A percentile compares a stretch with the other conserved stretches of the same genome.
Conservation (phyloP, 1,140 invertebrate species). For the Neomicropteryx cornuta region DNA sequence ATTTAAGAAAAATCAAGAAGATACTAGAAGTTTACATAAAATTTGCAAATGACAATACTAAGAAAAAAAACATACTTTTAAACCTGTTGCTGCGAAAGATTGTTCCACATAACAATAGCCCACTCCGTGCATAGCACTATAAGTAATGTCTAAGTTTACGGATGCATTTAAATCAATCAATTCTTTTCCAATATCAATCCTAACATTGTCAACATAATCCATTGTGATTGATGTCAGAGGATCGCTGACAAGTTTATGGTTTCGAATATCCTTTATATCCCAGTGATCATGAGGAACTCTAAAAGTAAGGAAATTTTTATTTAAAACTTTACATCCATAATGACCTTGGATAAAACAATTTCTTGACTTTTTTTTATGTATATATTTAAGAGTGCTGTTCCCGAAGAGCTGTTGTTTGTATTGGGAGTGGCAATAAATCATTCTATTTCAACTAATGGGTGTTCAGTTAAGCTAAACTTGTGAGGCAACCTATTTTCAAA, state of each 20-base stretch:
- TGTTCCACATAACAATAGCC: conserved; percentile 69
- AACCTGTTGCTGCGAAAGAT: conserved; percentile 64
- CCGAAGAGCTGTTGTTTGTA: no score
- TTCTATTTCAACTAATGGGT: no score
- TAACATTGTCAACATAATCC: conserved; percentile 55
- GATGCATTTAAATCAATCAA: conserved; percentile 45
- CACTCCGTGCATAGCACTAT: conserved; percentile 98
- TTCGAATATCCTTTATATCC: conserved; percentile 29
- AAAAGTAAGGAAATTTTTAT: conserved; percentile 6
- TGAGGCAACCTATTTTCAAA: no score
- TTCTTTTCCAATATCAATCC: conserved; percentile 38
- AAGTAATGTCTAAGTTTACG: conserved; percentile 62
- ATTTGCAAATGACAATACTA: no score
- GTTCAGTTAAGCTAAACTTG: no score
- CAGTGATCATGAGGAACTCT: conserved; percentile 33
- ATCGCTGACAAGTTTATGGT: conserved; percentile 39
- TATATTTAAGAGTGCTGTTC: no score
- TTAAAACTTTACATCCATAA: no score
- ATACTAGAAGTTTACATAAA: no score
- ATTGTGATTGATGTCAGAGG: conserved; percentile 48
- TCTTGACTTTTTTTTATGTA: no score
- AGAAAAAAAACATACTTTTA: conserved; percentile 55
- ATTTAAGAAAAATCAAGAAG: no score
- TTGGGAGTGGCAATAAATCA: no score
- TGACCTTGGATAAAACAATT: no score